Conservation (phyloP, 2,888 invertebrate genomes). For the Tanaodytes sp. region DNA sequence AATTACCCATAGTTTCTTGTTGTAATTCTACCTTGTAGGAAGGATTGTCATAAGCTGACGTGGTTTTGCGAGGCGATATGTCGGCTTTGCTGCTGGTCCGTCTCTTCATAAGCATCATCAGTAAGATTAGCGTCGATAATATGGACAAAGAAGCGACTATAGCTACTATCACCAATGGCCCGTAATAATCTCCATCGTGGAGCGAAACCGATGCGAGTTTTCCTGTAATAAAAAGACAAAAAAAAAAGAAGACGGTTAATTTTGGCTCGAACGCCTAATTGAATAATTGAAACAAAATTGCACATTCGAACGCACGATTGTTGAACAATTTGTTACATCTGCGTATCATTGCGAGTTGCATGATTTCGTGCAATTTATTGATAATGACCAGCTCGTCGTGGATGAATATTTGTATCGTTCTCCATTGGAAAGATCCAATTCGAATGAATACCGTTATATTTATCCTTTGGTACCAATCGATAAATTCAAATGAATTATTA, state of each 20-base stretch:
- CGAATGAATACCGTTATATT: no score
- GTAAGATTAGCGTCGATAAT: slow-evolving; percentile 84
- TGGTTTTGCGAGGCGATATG: slow-evolving; percentile 87
- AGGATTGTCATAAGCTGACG: slow-evolving; percentile 94
- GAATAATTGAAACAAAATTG: neutral
- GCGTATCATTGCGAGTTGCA: slow-evolving; percentile 7
- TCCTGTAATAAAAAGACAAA: slow-evolving; percentile 65
- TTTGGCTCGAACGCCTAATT: neutral
- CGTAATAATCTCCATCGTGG: slow-evolving; percentile 85
- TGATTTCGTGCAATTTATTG: slow-evolving; percentile 14
- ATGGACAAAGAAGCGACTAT: slow-evolving; percentile 90
- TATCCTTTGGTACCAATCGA: no score
- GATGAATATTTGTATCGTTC: no score
- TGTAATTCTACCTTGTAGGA: slow-evolving; percentile 95
- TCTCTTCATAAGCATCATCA: slow-evolving; percentile 85
- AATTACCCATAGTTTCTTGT: slow-evolving; percentile 91
- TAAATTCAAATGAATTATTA: no score
- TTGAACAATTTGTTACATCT: neutral
- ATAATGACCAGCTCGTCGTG: no score
- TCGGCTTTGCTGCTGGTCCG: slow-evolving; percentile 80
- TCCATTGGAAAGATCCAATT: no score
- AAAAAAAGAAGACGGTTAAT: neutral
- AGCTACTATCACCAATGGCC: slow-evolving; percentile 89
- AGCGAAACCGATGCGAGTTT: slow-evolving; percentile 76
- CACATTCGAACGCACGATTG: slow-evolving; percentile 1